Evolutionary conservation across 2,113 vertebrate species (phyloP).

Genomic region (Centropus unirufus): DNA sequence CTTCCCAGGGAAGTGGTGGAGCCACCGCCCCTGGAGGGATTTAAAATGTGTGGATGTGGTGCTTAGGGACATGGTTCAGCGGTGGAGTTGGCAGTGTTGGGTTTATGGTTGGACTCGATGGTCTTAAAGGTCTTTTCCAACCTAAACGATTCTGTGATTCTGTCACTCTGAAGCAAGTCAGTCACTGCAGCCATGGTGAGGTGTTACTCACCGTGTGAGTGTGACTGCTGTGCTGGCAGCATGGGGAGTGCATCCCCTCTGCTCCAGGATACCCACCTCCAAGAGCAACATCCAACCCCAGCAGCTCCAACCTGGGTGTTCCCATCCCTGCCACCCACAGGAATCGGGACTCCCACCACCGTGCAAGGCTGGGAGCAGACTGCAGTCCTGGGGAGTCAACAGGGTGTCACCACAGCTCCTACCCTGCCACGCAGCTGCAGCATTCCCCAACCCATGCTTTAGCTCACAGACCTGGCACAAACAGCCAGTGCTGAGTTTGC

Average conservation of each 20-base stretch:
- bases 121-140: too few species aligned
- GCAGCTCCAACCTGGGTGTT: neutral
- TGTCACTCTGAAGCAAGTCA: neutral
- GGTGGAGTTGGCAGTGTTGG: too few species aligned
- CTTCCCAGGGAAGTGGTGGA: too few species aligned
- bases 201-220: neutral
- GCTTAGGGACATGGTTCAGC: too few species aligned
- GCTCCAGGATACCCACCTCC: too few species aligned
- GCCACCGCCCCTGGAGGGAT: too few species aligned
- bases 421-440: neutral
- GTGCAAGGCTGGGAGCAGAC: neutral
- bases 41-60: too few species aligned
- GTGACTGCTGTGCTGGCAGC: neutral
- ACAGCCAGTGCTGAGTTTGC: neutral
- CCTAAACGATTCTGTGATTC: too few species aligned
- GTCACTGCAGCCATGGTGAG: accelerated
- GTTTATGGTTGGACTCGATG: too few species aligned
- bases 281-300: neutral
- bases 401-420: neutral
- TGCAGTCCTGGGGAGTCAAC: neutral
- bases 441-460: neutral
- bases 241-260: neutral
- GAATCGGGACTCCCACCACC: neutral
- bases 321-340: neutral
- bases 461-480: neutral